Evolutionary conservation across 2,113 vertebrate species (phyloP), one percentile per base, ranked within the genome.

Genomic region (Passer montanus): DNA sequence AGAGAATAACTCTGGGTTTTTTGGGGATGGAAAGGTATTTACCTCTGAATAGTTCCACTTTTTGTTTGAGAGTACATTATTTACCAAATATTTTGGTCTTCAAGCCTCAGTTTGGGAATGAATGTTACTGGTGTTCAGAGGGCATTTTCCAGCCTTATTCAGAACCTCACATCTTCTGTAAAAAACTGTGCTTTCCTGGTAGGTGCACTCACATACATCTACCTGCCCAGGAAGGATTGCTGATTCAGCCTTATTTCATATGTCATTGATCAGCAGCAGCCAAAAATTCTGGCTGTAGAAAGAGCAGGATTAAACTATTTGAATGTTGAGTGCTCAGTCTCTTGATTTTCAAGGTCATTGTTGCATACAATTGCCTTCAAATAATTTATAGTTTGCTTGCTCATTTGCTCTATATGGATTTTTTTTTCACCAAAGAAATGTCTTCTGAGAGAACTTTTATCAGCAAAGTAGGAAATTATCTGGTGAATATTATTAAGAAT

Each of bases 401-500:
- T 95, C 68, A 66, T 95, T 93, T 83, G 17, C 31, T 80, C 5
- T 56, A 13, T 85, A 3, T 75, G 35, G 49, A 74, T 69, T 53
- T 91, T 90, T 80, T 82, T 88, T 39, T 26, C 30, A 69, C 24
- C 23, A 80, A 84, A 95, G 73, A 88, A 96, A 89, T 31, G 44
- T 95, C 67, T 88, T 93, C 59, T 88, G 60, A 95, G 70, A 82
- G 77, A 96, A 93, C 37, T 70, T 95, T 93, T 67, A 93, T 73
- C 76, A 88, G 52, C 31, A 95, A 92, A 86, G 77, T 63, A 88
- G 17, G 82, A 93, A 92, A 89, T 73, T 87, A 96, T 93, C 35
- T 95, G 41, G 52, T 79, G 96, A 94, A 92, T 96, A 90, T 95
- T 96, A 96, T 96, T 93, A 82, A 89, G 37, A 44, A 73, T 88